A percentile compares a stretch with the other conserved stretches of the same genome.
These are phyloP conservation scores for Leucophenga montana DNA, from an alignment of 2,888 invertebrate species.

Conservation along the genomic window DNA sequence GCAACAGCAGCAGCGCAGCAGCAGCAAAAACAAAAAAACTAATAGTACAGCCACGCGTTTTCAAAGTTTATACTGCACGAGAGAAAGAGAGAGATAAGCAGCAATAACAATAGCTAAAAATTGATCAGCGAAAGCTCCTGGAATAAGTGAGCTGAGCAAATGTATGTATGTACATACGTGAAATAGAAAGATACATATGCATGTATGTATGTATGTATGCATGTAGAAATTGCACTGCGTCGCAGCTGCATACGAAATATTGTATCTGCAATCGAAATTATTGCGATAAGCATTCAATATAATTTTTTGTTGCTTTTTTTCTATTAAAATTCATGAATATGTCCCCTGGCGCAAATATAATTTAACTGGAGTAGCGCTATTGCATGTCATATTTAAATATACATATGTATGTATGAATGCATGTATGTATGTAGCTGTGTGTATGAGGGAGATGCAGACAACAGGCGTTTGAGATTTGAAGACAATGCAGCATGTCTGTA, in stretches of 20 bases:
- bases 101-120: neutral
- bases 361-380: neutral
- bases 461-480: neutral
- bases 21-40: constrained; percentile 32
- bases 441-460: neutral
- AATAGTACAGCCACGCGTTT: constrained; percentile 52
- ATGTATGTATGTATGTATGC: constrained; percentile 27
- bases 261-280: constrained; percentile 60
- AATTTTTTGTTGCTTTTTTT: no score
- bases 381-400: no score
- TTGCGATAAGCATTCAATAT: constrained; percentile 48
- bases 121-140: neutral
- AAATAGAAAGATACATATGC: constrained; percentile 10
- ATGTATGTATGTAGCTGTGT: no score
- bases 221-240: constrained; percentile 5
- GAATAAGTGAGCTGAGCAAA: neutral
- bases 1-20: constrained; percentile 23
- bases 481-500: neutral
- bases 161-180: constrained; percentile 13
- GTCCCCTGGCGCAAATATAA: constrained; percentile 45
- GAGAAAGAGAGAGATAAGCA: neutral
- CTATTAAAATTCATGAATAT: constrained; percentile 36
- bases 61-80: constrained; percentile 20
- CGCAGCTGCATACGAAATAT: constrained; percentile 34
- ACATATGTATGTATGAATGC: neutral